A percentile compares a stretch with the other conserved stretches of the same genome.
These are phyloP conservation scores for Centropus bengalensis DNA, from an alignment of 2,113 vertebrate genomes.

Conservation along the genomic window DNA sequence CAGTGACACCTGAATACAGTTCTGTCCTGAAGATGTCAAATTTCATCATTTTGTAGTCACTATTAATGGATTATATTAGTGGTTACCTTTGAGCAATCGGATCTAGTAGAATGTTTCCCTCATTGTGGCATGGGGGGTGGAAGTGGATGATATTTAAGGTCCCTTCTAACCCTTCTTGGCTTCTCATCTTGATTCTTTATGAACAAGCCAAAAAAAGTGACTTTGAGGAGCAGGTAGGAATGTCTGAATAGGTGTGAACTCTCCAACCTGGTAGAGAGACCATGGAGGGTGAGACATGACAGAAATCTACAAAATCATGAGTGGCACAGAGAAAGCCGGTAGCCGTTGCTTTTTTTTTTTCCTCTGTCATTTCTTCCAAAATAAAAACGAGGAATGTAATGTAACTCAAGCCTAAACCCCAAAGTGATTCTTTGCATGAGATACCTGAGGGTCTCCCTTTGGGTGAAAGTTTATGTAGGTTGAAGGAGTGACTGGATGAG, in stretches of 20 bases:
- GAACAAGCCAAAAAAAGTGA: neutral
- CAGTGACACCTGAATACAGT: neutral
- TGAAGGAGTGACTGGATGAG: neutral
- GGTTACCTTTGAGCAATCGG: neutral
- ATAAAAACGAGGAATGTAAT: neutral
- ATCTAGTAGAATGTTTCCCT: too few species aligned
- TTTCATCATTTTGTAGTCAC: neutral
- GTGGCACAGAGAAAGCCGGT: neutral
- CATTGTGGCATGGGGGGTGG: too few species aligned
- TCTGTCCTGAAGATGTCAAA: neutral
- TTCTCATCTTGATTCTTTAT: too few species aligned
- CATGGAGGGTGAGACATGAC: neutral
- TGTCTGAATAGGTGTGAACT: neutral
- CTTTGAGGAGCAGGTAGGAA: neutral
- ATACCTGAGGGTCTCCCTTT: neutral
- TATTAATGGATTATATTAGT: too few species aligned
- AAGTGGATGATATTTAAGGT: too few species aligned
- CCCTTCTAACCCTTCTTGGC: too few species aligned
- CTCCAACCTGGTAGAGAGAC: neutral
- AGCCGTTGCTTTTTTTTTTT: neutral
- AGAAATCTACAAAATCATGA: neutral
- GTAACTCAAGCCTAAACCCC: neutral
- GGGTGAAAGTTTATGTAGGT: neutral
- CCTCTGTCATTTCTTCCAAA: neutral
- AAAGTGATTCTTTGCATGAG: neutral